phyloP scores from a whole-genome alignment of 1,140 invertebrate genomes.

The Zaprionus nigranus region DNA sequence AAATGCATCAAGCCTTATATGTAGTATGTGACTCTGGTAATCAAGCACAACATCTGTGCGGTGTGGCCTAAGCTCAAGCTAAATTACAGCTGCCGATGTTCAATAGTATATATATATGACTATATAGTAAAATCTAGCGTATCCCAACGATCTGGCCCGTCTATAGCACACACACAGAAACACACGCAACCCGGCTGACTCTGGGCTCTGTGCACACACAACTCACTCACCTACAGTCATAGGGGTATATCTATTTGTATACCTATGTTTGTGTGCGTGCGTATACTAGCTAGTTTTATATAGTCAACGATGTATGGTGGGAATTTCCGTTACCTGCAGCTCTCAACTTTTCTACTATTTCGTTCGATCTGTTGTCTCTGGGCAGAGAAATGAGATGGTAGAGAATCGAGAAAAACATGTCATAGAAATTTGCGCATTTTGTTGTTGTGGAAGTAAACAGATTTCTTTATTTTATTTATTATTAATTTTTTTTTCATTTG shows the following conservation, averaged over 20 bases:
- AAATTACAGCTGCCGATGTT: slow-evolving; percentile 44
- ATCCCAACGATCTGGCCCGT: slow-evolving; percentile 18
- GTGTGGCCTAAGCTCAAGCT: slow-evolving; percentile 23
- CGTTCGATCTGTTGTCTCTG: slow-evolving; percentile 47
- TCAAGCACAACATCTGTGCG: slow-evolving; percentile 46
- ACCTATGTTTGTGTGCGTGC: slow-evolving; percentile 7
- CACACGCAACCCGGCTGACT: neutral
- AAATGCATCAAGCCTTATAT: no score
- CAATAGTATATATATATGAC: slow-evolving; percentile 19
- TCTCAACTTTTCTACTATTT: slow-evolving; percentile 42
- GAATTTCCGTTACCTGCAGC: slow-evolving; percentile 70
- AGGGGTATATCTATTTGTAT: neutral
- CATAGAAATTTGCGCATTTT: slow-evolving; percentile 34
- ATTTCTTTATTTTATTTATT: slow-evolving; percentile 80
- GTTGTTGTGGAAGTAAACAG: slow-evolving; percentile 80
- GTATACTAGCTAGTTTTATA: slow-evolving; percentile 60
- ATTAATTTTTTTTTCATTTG: slow-evolving; percentile 65
- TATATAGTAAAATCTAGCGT: slow-evolving; percentile 18
- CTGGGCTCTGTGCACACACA: slow-evolving; percentile 11
- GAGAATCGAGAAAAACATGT: slow-evolving; percentile 13
- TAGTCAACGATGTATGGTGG: slow-evolving; percentile 75
- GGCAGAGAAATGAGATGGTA: neutral
- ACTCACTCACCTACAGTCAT: neutral
- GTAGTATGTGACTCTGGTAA: no score
- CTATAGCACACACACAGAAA: neutral